Percentiles rank a stretch among this genome's conserved stretches.
phyloP scores from a whole-genome alignment of 2,113 vertebrate species.

The Grantiella picta region DNA sequence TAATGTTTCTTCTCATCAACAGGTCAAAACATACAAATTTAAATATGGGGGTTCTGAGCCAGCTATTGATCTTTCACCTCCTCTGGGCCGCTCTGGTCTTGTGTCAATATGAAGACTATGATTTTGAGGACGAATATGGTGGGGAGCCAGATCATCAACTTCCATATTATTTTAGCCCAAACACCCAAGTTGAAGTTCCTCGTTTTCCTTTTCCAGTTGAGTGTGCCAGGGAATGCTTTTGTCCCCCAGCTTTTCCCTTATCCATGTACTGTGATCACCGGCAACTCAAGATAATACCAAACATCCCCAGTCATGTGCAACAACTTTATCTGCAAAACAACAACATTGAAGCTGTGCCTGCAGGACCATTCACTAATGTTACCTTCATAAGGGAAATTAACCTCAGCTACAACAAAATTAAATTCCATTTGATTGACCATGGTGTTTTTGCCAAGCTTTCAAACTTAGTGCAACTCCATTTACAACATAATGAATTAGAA shows the following conservation, averaged over 20 bases:
- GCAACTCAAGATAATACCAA: conserved; percentile 75
- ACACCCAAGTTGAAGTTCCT: conserved; percentile 30
- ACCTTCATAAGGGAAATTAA: conserved; percentile 80
- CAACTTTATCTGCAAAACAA: conserved; percentile 82
- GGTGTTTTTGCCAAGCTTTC: conserved; percentile 74
- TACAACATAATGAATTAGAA: conserved; percentile 79
- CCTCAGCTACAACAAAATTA: conserved; percentile 80
- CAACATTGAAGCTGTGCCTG: conserved; percentile 74
- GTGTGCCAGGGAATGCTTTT: conserved; percentile 79
- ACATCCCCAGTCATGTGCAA: conserved; percentile 72
- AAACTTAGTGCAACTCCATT: conserved; percentile 73
- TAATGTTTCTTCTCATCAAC: conserved; percentile 17
- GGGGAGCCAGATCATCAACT: conserved; percentile 50
- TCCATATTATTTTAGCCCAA: conserved; percentile 59
- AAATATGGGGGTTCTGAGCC: conserved; percentile 64
- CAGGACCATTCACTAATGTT: conserved; percentile 73
- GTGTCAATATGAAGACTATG: conserved; percentile 73
- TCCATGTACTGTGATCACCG: conserved; percentile 82
- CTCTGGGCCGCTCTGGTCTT: conserved; percentile 56
- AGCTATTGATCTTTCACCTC: conserved; percentile 42
- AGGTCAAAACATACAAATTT: conserved; percentile 24
- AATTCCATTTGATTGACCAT: conserved; percentile 70
- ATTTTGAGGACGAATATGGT: conserved; percentile 73
- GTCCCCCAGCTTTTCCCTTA: conserved; percentile 71
- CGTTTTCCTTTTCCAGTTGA: conserved; percentile 8